A percentile compares a stretch with the other conserved stretches of the same genome.
Conservation (phyloP, 2,888 invertebrate species). For the Fabriciana adippe region DNA sequence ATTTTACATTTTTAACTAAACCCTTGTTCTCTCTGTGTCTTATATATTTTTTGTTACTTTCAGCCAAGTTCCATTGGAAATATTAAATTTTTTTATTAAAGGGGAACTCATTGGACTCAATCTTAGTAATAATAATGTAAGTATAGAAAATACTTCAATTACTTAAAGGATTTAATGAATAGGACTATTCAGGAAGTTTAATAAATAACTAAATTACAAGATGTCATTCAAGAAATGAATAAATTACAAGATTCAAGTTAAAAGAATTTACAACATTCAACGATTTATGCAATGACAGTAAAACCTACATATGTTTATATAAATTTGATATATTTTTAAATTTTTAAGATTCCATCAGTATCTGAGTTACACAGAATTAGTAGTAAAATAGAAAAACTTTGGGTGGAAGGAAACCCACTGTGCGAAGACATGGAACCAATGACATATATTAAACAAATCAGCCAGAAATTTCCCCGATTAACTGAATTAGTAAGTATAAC, state of each 20-base stretch:
- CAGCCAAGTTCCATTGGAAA: constrained; percentile 67
- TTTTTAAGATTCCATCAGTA: constrained; percentile 59
- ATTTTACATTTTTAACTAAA: no score
- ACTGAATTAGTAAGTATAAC: constrained; percentile 58
- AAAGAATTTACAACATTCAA: no score
- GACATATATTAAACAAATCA: constrained; percentile 61
- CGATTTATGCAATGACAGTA: no score
- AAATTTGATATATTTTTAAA: constrained; percentile 9
- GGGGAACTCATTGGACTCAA: constrained; percentile 65
- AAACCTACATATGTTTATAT: neutral
- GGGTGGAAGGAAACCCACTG: constrained; percentile 74
- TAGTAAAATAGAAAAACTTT: constrained; percentile 71
- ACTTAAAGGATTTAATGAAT: no score
- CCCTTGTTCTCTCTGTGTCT: no score
- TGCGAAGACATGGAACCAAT: constrained; percentile 60
- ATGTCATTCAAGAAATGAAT: no score
- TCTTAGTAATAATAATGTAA: constrained; percentile 71
- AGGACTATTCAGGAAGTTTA: neutral
- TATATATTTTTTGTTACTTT: constrained; percentile 42
- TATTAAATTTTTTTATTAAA: constrained; percentile 73
- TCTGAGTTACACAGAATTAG: constrained; percentile 61
- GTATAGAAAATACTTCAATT: constrained; percentile 35
- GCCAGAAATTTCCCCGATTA: constrained; percentile 66
- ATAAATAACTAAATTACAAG: neutral
- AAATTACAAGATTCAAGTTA: no score